These are phyloP conservation scores for Epinephelus moara DNA, from an alignment of 2,113 vertebrate genomes.

Conservation along the genomic window DNA sequence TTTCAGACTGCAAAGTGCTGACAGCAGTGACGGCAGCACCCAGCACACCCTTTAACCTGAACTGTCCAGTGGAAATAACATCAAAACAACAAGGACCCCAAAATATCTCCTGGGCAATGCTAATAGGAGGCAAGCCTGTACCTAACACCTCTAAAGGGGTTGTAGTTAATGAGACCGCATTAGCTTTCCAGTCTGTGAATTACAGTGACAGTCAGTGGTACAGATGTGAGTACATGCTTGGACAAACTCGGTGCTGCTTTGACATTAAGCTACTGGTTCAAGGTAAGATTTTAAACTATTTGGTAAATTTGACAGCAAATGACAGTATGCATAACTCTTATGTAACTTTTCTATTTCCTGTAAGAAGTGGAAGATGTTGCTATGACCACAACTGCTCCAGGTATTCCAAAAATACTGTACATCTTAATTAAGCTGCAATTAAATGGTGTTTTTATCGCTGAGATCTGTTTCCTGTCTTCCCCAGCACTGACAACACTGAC, in stretches of 20 bases:
- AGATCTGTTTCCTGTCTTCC: background rate
- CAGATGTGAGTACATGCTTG: constrained; percentile 45
- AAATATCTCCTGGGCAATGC: constrained; percentile 47
- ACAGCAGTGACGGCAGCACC: background rate
- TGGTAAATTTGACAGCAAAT: background rate
- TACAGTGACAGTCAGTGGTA: constrained; percentile 63
- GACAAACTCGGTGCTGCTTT: constrained; percentile 50
- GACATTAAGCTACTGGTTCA: constrained; percentile 47
- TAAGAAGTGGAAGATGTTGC: background rate
- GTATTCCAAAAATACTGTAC: background rate
- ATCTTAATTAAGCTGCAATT: background rate
- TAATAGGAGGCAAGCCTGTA: constrained; percentile 2
- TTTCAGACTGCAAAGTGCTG: constrained; percentile 59
- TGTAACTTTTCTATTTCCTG: constrained; percentile 12
- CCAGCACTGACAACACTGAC: background rate
- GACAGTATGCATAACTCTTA: background rate
- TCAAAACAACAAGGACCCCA: background rate
- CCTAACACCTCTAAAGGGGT: background rate
- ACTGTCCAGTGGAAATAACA: constrained; percentile 29
- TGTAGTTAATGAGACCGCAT: background rate
- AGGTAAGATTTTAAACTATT: constrained; percentile 52
- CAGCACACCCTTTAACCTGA: background rate
- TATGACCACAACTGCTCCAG: background rate
- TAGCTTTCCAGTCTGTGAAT: constrained; percentile 32
- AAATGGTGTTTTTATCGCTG: background rate